Base-by-base conservation (phyloP, 2,888 invertebrate genomes). In the Blastobasis lacticolella region DNA sequence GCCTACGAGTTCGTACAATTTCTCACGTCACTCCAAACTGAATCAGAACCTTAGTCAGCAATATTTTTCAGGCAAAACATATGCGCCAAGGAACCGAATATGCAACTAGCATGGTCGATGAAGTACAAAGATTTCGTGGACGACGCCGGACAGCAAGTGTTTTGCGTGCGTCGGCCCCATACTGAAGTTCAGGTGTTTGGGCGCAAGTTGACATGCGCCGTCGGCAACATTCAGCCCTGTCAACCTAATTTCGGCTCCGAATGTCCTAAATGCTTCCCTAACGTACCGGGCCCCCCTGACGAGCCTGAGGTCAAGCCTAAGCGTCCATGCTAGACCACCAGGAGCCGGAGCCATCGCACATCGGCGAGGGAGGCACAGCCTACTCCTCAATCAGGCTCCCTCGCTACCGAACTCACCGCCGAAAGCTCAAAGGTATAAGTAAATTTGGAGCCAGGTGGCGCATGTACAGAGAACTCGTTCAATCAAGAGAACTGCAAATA, bases 101-200 rank as follows among this genome's bases (percentile, higher is more conserved):
- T 91, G 90, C 76, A 81, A 55, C 62, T 71, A 6, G 80, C 76
- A 2, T 88, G 87, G 74, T 75, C 84, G 38, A 85, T 91, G 73
- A 75, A 88, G 1, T 91, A 90, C 58, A 70, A 78, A 0, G 83
- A 89, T 0, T 91, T 88, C 55, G 70, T 89, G 1, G 88, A 89
- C 54, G 69, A 72, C 9, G 67, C 80, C 37, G 81, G 89, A 0
- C 76, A 81, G 54, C 80, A 83, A 0, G 80, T 90, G 10, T 88
- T 91, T 67, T 85, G 77, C 56, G 88, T 90, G 1, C 75, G 89
- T 0, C 64, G 79, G 1, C 91, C 91, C 0, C 90, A 91, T 54
- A 69, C 68, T 7, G 66, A 71, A 0, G 84, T 86, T n/a, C 44
- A 23, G 23, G 23, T 23, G 23, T 23, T 23, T 23, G 23, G 23